Base-by-base conservation (phyloP, 2,113 vertebrate species). In the Petroica traversi region DNA sequence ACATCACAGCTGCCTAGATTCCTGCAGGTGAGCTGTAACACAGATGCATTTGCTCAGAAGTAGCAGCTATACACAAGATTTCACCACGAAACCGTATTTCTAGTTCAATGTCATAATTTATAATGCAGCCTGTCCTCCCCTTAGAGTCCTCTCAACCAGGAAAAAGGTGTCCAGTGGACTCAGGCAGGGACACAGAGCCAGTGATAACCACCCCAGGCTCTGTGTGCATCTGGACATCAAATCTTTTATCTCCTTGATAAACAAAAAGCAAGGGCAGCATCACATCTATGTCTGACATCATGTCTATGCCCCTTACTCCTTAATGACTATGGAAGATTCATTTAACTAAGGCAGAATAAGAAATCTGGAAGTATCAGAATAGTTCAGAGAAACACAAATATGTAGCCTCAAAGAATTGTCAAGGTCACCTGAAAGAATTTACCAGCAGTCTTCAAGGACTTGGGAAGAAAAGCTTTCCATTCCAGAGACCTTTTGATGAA, bases 401-500 rank as follows among this genome's bases (percentile, higher is more conserved):
- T 0, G 2, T 1, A 59, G 48, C 33, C 34, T 45, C 33, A 26
- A 73, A 79, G 19, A 88, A 73, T 58, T n/a, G 93, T 12, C 49
- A 89, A 76, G 49, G 74, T 82, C 46, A 74, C 15, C 36, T 84
- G 72, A 51, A 73, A 88, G 69, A 26, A 69, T 55, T 66, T 41
- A 40, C 7, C 8, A 34, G 34, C 36, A 55, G 34, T 64, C 93
- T 72, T 86, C 57, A 80, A 84, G 63, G 73, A n/a, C 54, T 75
- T 31, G 12, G 29, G 26, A 63, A 91, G 28, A 83, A 92, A 92
- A 13, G 85, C 23, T 88, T 93, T 48, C 67, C 46, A 63, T 94
- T 77, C 78, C 64, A 80, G 85, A 77, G 75, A 80, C 72, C 78
- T 71, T 85, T 36, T 33, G 59, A 80, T 59, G 72, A 92, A 95